Percentiles rank a stretch among this genome's conserved stretches.
phyloP scores from a whole-genome alignment of 2,888 invertebrate species.

The Sesia bembeciformis region DNA sequence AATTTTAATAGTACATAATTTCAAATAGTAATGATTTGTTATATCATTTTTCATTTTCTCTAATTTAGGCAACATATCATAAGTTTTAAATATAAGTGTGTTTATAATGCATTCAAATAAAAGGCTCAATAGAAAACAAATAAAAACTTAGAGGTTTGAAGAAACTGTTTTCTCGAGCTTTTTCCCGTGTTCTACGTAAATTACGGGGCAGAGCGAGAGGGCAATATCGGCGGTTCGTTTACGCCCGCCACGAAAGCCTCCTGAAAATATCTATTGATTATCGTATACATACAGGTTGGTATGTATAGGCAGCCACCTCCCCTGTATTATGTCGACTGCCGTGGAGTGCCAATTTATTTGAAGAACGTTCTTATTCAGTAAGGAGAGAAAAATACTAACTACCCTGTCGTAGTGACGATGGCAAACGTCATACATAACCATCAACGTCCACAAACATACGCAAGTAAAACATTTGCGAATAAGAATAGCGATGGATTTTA shows the following conservation, averaged over 20 bases:
- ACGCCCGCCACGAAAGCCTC: slow-evolving; percentile 66
- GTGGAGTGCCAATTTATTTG: slow-evolving; percentile 70
- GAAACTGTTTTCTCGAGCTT: slow-evolving; percentile 19
- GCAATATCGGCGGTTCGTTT: slow-evolving; percentile 37
- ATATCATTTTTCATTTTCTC: no score
- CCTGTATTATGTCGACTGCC: slow-evolving; percentile 53
- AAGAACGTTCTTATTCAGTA: slow-evolving; percentile 36
- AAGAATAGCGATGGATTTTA: slow-evolving; percentile 19
- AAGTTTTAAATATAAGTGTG: no score
- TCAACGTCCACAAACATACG: slow-evolving; percentile 21
- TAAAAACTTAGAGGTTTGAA: not conserved
- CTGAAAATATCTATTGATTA: slow-evolving; percentile 75
- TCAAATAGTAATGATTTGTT: no score
- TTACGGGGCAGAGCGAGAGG: slow-evolving; percentile 55
- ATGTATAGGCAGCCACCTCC: slow-evolving; percentile 51
- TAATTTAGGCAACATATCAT: no score
- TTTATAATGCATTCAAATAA: slow-evolving; percentile 5
- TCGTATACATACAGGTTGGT: slow-evolving; percentile 60
- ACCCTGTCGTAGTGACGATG: slow-evolving; percentile 22
- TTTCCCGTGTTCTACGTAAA: slow-evolving; percentile 45
- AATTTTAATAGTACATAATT: no score
- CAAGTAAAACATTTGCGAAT: slow-evolving; percentile 24
- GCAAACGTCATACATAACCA: slow-evolving; percentile 8
- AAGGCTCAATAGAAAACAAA: not conserved
- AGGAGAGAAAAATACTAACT: slow-evolving; percentile 7